phyloP scores from a whole-genome alignment of 2,113 vertebrate genomes.

The Phyllostomus discolor region DNA sequence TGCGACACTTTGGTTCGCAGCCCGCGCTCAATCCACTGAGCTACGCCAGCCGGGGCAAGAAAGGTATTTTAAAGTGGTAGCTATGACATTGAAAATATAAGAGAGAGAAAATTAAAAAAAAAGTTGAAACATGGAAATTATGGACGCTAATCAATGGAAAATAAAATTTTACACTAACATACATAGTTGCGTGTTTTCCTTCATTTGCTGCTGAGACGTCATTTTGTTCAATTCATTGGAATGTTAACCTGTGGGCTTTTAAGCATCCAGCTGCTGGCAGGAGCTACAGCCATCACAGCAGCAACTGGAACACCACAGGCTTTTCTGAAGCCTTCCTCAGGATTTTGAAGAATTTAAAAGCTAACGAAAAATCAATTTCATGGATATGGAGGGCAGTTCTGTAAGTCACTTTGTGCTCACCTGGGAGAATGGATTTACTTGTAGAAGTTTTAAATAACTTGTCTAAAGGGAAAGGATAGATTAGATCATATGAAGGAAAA shows the following conservation, averaged over 20 bases:
- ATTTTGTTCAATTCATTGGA: constrained; percentile 5
- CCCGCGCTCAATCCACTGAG: too few species aligned
- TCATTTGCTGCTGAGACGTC: background rate
- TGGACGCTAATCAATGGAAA: background rate
- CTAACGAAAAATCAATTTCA: constrained; percentile 54
- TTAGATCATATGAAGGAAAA: background rate
- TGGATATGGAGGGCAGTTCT: constrained; percentile 13
- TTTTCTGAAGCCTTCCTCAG: background rate
- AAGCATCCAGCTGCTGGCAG: background rate
- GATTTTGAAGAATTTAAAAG: constrained; percentile 51
- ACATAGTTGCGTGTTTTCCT: background rate
- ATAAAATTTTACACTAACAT: background rate
- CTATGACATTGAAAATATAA: background rate
- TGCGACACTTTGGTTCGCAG: too few species aligned
- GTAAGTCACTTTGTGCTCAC: constrained; percentile 9
- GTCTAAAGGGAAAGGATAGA: background rate
- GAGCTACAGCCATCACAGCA: background rate
- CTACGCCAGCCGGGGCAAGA: too few species aligned
- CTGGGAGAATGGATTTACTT: constrained; percentile 37
- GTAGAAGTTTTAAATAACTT: constrained; percentile 47
- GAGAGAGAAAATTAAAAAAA: background rate
- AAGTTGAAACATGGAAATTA: background rate
- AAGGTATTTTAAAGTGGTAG: background rate
- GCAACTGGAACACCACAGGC: background rate
- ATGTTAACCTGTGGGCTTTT: background rate